Evolutionary conservation across 2,113 vertebrate species (phyloP).

Genomic region (Mola mola): DNA sequence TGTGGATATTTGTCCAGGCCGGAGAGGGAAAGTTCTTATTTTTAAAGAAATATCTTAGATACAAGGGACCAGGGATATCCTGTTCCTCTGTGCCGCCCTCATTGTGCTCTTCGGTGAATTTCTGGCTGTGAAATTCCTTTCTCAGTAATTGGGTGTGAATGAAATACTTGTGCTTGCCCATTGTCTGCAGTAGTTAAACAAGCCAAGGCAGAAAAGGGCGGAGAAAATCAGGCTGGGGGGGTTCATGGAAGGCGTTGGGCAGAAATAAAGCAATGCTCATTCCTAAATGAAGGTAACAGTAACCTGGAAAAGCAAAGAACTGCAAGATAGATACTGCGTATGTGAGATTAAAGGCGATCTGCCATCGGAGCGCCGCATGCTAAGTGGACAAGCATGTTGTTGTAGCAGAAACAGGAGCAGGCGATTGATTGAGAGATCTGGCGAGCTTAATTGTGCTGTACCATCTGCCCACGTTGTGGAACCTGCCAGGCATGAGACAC

Average conservation of each 20-base stretch:
- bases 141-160: slow-evolving; percentile 73
- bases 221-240: too few relatives aligned
- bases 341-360: neutral
- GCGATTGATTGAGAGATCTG: slow-evolving; percentile 80
- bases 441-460: slow-evolving; percentile 80
- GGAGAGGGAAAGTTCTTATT: slow-evolving; percentile 21
- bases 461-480: slow-evolving; percentile 84
- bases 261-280: too few relatives aligned
- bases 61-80: slow-evolving; percentile 67
- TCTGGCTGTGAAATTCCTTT: slow-evolving; percentile 63
- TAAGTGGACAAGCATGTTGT: slow-evolving; percentile 28
- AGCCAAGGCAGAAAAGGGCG: slow-evolving; percentile 40
- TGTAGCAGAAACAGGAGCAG: slow-evolving; percentile 44
- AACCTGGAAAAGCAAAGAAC: neutral
- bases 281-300: slow-evolving; percentile 7
- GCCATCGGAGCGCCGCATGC: neutral
- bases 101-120: slow-evolving; percentile 64
- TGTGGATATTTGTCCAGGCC: slow-evolving; percentile 37
- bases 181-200: slow-evolving; percentile 66
- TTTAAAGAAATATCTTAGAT: too few relatives aligned
- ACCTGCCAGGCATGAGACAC: slow-evolving; percentile 74
- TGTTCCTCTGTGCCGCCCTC: slow-evolving; percentile 65
- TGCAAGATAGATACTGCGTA: slow-evolving; percentile 7
- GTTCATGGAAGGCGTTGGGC: too few relatives aligned
- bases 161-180: slow-evolving; percentile 63